phyloP scores from a whole-genome alignment of 2,888 invertebrate species.

The Lamellibrachia columna region DNA sequence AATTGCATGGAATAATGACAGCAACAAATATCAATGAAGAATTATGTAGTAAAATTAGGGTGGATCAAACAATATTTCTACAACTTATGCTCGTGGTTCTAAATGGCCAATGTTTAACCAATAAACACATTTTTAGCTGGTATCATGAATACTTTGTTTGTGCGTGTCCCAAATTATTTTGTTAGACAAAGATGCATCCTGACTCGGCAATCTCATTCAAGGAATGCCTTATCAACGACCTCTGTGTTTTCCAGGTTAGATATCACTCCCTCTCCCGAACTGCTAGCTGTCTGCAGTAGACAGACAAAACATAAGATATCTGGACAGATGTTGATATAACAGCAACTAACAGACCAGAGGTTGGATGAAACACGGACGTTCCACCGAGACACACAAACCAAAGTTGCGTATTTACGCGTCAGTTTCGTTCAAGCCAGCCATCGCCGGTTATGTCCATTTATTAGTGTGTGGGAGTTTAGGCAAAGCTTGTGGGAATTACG shows the following conservation, averaged over 20 bases:
- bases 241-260: neutral
- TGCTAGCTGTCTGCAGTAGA: neutral
- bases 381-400: neutral
- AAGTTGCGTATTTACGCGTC: neutral
- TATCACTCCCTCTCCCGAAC: neutral
- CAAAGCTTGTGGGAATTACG: neutral
- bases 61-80: no score
- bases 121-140: no score
- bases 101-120: no score
- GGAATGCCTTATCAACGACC: constrained; percentile 1
- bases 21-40: no score
- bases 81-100: no score
- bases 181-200: neutral
- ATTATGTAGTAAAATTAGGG: no score
- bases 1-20: no score
- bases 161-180: neutral
- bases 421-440: neutral
- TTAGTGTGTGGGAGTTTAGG: neutral
- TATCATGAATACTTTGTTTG: no score
- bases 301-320: constrained; percentile 7
- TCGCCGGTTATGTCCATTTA: neutral
- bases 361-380: neutral
- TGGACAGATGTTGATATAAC: neutral
- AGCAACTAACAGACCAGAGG: neutral
- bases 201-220: neutral